A percentile compares a stretch with the other conserved stretches of the same genome.
These are phyloP conservation scores for Acestrorhynchus altus DNA, from an alignment of 2,797 vertebrate species.

Conservation along the genomic window DNA sequence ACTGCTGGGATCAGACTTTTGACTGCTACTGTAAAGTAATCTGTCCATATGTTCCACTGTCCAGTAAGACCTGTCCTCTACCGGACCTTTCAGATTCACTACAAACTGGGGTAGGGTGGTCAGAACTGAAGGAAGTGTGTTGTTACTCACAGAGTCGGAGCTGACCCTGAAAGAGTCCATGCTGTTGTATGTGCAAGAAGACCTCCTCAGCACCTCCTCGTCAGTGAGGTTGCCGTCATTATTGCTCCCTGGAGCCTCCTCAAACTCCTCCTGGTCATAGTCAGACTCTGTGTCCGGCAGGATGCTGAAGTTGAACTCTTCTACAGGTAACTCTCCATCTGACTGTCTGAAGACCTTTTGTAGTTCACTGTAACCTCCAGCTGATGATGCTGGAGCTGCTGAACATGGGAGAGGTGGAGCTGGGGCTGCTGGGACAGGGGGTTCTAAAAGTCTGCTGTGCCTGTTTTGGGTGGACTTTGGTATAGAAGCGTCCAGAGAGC, in stretches of 20 bases:
- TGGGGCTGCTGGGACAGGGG: constrained; percentile 35
- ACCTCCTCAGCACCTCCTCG: constrained; percentile 81
- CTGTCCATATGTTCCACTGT: no score
- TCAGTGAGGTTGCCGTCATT: constrained; percentile 83
- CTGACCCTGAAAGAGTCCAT: constrained; percentile 88
- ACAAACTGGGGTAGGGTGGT: not conserved
- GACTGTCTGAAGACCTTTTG: constrained; percentile 26
- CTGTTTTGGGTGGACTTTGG: constrained; percentile 37
- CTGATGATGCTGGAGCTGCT: not conserved
- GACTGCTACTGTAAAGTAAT: no score
- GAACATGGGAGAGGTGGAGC: constrained; percentile 37
- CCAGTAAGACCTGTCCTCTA: no score
- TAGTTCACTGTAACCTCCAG: constrained; percentile 17
- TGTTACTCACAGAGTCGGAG: constrained; percentile 86
- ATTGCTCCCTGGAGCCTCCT: constrained; percentile 79
- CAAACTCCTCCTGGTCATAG: constrained; percentile 91
- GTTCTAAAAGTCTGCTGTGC: constrained; percentile 48
- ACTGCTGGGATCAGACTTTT: no score
- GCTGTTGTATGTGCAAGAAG: constrained; percentile 84
- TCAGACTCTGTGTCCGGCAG: constrained; percentile 85
- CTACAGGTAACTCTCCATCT: constrained; percentile 54
- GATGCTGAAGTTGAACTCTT: constrained; percentile 71
- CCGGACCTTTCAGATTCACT: no score
- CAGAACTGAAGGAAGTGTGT: not conserved
- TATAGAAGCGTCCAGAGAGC: constrained; percentile 50